phyloP scores from a whole-genome alignment of 2,888 invertebrate genomes.

The Tetanocera ferruginea region DNA sequence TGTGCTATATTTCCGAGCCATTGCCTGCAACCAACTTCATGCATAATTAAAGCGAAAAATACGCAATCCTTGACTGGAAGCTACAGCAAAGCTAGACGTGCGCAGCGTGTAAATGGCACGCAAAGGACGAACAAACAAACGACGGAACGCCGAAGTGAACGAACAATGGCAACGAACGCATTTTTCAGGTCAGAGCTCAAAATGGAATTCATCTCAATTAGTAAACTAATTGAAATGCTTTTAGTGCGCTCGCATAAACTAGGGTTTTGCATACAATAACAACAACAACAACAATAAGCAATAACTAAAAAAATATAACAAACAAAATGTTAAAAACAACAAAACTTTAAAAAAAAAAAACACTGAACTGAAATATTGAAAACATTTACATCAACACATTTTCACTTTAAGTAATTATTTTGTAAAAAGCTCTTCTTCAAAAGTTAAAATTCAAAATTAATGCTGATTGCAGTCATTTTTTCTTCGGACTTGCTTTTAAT shows the following conservation, averaged over 20 bases:
- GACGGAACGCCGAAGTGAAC: not conserved
- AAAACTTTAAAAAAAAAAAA: too few relatives aligned
- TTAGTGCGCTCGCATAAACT: slow-evolving; percentile 6
- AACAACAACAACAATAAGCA: too few relatives aligned
- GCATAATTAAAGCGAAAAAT: not conserved
- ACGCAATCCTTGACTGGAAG: not conserved
- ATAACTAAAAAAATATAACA: too few relatives aligned
- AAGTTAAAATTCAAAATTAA: too few relatives aligned
- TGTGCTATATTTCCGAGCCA: not conserved
- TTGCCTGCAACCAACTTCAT: not conserved
- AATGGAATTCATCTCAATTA: slow-evolving; percentile 26
- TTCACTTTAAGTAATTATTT: too few relatives aligned
- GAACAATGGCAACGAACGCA: not conserved
- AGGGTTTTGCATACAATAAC: too few relatives aligned
- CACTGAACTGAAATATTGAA: too few relatives aligned
- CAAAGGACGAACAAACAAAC: not conserved
- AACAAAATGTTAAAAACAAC: too few relatives aligned
- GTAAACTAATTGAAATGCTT: slow-evolving; percentile 29
- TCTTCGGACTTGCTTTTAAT: too few relatives aligned
- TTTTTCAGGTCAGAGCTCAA: slow-evolving; percentile 7
- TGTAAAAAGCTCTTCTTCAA: too few relatives aligned
- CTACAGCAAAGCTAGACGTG: not conserved
- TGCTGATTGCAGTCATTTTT: too few relatives aligned
- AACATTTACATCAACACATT: too few relatives aligned
- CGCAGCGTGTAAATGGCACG: not conserved